phyloP scores from a whole-genome alignment of 2,888 invertebrate genomes.

The Plebejus anna region DNA sequence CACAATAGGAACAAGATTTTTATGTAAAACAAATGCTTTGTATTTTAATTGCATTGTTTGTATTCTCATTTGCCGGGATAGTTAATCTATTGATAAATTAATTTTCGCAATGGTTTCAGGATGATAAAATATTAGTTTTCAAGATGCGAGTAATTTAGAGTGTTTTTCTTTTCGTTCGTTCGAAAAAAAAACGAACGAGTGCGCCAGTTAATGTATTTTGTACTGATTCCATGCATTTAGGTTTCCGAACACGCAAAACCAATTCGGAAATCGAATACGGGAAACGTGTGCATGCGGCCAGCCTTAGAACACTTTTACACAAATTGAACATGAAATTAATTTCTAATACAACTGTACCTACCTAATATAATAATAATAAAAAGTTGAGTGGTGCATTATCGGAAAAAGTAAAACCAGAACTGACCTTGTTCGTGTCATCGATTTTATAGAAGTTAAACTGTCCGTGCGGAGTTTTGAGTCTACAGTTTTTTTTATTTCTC shows the following conservation, averaged over 20 bases:
- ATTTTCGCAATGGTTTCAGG: too few species aligned
- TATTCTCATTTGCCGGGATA: too few species aligned
- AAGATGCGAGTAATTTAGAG: not conserved
- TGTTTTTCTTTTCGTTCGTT: too few species aligned
- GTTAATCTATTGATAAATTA: too few species aligned
- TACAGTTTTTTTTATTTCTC: not conserved
- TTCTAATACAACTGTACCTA: not conserved
- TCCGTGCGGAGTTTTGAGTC: not conserved
- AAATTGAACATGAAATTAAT: not conserved
- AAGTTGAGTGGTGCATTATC: not conserved
- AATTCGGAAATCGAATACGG: too few species aligned
- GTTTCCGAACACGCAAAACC: too few species aligned
- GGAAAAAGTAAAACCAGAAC: not conserved
- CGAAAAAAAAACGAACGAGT: too few species aligned
- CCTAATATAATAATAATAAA: not conserved
- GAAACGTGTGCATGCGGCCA: too few species aligned
- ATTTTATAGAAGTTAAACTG: not conserved
- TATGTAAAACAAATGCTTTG: not conserved
- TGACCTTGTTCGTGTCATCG: slow-evolving; percentile 2
- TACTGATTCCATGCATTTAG: too few species aligned
- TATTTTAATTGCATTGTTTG: not conserved
- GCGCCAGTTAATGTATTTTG: too few species aligned
- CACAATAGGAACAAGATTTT: not conserved
- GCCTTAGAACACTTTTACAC: not conserved
- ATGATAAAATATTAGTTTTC: not conserved